Base-by-base conservation (phyloP, 2,113 vertebrate species). In the Eonycteris spelaea region DNA sequence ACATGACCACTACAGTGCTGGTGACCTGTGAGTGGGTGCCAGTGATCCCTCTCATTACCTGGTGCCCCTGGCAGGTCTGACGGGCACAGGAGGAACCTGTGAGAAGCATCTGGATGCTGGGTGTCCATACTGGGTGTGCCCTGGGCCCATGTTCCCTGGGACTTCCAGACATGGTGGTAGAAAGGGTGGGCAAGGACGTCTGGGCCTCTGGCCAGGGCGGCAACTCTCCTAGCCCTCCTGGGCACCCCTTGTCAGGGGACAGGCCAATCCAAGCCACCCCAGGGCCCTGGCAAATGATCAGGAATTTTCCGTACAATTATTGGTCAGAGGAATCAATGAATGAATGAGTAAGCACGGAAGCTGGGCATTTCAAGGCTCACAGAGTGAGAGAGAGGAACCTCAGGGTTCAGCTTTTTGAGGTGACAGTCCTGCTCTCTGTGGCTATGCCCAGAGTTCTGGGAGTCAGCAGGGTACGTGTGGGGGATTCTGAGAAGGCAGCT, bases 351-450 rank as follows among this genome's bases (percentile, higher is more conserved):
- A 59, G 18, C 18, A 33, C 12, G 28, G 82, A 53, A 77, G 61
- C 43, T 0, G 43, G 61, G 21, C 10, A 6, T 35, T 48, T 40
- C 21, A 30, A 48, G 45, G 35, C 0, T 0, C 0, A 9, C 1
- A 0, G 43, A 14, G 35, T 5, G 2, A 63, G 13, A n/a, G 28
- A 1, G 1, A 14, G 28, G 28, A 6, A 4, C 40, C 55, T 7
- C 3, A 14, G 63, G 61, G 43, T 51, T 15, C 28, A 12, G 38
- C 33, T 45, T 26, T 79, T 65, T 19, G 5, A 38, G 73, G 48
- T 24, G 28, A 48, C 35, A 21, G 74, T 21, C 40, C 40, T 40
- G 33, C 28, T 68, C 61, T 63, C 55, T 15, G 6, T 55, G 85
- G 63, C 55, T 57, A 12, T 28, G 61, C 61, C 40, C 51, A 6